These are phyloP conservation scores for Delia radicum DNA, from an alignment of 1,140 invertebrate species.

Conservation along the genomic window DNA sequence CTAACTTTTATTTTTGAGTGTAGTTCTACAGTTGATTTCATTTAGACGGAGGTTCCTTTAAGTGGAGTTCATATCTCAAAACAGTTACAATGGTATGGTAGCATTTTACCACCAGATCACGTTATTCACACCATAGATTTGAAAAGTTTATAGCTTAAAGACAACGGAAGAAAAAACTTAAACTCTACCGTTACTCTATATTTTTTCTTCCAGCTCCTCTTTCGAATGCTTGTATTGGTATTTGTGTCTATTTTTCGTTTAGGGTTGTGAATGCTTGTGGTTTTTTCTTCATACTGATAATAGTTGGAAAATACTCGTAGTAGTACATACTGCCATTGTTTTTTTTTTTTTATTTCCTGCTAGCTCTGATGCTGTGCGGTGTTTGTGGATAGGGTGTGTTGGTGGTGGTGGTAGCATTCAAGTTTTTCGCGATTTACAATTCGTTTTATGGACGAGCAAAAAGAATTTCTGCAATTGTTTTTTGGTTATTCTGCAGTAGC, in stretches of 20 bases:
- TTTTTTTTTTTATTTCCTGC: not conserved
- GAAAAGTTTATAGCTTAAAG: not conserved
- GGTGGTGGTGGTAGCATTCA: not conserved
- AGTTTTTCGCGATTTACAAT: conserved; percentile 1
- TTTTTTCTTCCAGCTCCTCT: not conserved
- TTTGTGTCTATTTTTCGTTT: not conserved
- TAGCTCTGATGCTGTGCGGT: not conserved
- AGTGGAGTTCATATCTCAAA: not conserved
- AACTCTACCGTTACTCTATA: not conserved
- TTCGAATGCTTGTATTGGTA: not conserved
- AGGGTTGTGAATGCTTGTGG: not conserved
- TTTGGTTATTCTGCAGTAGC: conserved; percentile 16
- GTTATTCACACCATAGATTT: conserved; percentile 15
- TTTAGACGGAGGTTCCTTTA: not conserved
- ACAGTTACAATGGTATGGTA: not conserved
- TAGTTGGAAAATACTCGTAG: conserved; percentile 8
- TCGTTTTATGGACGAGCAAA: not conserved
- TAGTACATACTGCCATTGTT: too few species aligned
- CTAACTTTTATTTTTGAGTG: too few species aligned
- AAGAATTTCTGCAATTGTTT: conserved; percentile 19
- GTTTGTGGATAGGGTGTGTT: not conserved
- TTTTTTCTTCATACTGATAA: not conserved
- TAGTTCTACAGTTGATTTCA: too few species aligned
- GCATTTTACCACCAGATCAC: not conserved
- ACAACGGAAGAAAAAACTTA: not conserved